These are phyloP conservation scores for Avahi laniger DNA, from an alignment of 2,797 vertebrate genomes.

Conservation along the genomic window DNA sequence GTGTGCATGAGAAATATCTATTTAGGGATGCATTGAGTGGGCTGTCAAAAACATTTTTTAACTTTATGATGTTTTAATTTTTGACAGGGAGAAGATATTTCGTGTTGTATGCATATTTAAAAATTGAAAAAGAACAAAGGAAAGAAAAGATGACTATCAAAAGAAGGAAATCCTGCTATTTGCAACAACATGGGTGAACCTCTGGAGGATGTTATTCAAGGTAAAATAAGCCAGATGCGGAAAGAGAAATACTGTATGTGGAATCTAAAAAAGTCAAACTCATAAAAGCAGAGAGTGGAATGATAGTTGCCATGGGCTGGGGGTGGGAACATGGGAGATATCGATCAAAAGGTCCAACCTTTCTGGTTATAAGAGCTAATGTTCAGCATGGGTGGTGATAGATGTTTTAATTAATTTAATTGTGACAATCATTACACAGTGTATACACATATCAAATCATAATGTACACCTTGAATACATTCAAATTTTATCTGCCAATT, in stretches of 20 bases:
- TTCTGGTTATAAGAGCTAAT: not conserved
- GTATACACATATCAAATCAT: not conserved
- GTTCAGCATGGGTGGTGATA: not conserved
- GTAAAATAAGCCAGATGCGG: not conserved
- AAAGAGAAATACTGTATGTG: not conserved
- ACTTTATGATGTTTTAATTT: not conserved
- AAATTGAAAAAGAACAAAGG: conserved; percentile 10
- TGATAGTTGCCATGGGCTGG: not conserved
- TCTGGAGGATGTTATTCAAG: not conserved
- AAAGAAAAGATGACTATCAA: not conserved
- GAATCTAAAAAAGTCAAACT: not conserved
- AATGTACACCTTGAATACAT: not conserved
- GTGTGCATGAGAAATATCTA: not conserved
- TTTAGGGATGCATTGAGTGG: not conserved
- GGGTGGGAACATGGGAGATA: too few species aligned
- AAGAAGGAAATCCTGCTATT: not conserved
- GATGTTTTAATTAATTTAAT: not conserved
- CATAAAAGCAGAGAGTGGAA: not conserved
- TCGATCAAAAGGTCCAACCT: not conserved
- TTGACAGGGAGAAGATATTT: not conserved
- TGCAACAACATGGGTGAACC: not conserved
- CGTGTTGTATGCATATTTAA: not conserved
- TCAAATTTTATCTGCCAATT: not conserved
- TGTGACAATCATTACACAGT: not conserved
- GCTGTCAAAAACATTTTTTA: not conserved